phyloP scores from a whole-genome alignment of 2,113 vertebrate genomes.

The Scolopax mira region DNA sequence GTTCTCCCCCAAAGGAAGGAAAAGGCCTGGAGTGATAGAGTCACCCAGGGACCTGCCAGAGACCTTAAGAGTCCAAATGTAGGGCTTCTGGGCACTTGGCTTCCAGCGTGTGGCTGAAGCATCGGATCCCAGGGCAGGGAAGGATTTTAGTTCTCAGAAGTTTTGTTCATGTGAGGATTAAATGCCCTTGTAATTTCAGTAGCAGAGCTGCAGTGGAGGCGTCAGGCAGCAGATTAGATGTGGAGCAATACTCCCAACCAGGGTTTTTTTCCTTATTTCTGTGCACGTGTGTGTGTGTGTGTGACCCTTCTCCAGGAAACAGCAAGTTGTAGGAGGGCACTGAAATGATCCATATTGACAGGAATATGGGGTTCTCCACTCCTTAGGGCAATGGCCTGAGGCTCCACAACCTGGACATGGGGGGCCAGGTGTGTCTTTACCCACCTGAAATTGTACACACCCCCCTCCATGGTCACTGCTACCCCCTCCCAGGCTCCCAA shows the following conservation, averaged over 20 bases:
- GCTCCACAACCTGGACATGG: background rate
- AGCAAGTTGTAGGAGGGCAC: background rate
- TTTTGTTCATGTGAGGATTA: background rate
- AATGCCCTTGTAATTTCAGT: background rate
- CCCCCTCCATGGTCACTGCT: background rate
- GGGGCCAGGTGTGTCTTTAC: background rate
- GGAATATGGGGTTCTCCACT: background rate
- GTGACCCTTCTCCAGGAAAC: background rate
- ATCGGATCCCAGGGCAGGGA: background rate
- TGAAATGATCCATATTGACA: background rate
- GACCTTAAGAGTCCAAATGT: rapidly evolving
- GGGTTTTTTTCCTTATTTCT: background rate
- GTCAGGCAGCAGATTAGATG: rapidly evolving
- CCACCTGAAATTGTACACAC: background rate
- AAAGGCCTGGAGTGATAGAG: too few species aligned
- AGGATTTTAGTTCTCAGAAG: background rate
- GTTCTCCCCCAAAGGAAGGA: too few species aligned
- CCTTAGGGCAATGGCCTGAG: background rate
- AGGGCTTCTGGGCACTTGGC: background rate
- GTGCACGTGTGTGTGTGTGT: background rate
- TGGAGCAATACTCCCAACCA: rapidly evolving
- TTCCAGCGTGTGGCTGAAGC: background rate
- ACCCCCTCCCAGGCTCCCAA: rapidly evolving
- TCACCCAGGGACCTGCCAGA: too few species aligned
- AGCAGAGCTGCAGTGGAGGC: background rate